Base-by-base conservation (phyloP, 2,113 vertebrate species). In the Eubucco bourcierii region DNA sequence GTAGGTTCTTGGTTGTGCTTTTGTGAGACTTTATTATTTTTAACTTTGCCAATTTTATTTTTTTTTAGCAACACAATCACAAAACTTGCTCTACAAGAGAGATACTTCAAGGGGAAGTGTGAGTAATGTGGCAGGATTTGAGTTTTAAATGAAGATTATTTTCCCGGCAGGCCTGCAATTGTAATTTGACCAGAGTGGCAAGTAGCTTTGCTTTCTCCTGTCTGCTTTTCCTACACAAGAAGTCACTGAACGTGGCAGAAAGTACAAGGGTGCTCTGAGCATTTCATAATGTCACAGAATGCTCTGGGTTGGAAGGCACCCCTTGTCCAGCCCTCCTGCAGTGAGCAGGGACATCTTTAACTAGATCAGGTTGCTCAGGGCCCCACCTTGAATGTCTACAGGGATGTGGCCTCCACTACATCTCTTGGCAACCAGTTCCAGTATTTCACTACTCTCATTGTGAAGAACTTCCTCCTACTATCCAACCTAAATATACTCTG, bases 241-340 rank as follows among this genome's bases (percentile, higher is more conserved):
- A 16, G 15, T 55, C 44, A n/a, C 60, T 23, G 24, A 21, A 7
- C 0, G 0, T 34, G 61, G 70, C 50, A 80, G 8, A 52, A 47
- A 23, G 31, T 3, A 6, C 15, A 2, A 3, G 0, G 61, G 9
- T 33, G 28, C 56, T 28, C 46, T n/a, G 71, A 84, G 44, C 11
- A 0, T 27, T 23, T 50, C 21, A 12, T 50, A 50, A 20, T 19
- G 47, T 50, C 47, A 50, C 21, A 50, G 47, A 12, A 23, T 50
- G 21, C 47, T 23, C 6, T 50, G 47, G 47, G 21, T 23, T 50
- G 21, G 47, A 50, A 50, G 47, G 47, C 21, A 50, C 47, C 47
- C 47, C 37, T 21, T 47, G 47, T 47, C 19, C 47, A 47, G 8
- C 9, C 9, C 47, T 10, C 20, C 19, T 47, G 47, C 47, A 47